phyloP scores from a whole-genome alignment of 2,113 vertebrate genomes.

The Anoura caudifer region DNA sequence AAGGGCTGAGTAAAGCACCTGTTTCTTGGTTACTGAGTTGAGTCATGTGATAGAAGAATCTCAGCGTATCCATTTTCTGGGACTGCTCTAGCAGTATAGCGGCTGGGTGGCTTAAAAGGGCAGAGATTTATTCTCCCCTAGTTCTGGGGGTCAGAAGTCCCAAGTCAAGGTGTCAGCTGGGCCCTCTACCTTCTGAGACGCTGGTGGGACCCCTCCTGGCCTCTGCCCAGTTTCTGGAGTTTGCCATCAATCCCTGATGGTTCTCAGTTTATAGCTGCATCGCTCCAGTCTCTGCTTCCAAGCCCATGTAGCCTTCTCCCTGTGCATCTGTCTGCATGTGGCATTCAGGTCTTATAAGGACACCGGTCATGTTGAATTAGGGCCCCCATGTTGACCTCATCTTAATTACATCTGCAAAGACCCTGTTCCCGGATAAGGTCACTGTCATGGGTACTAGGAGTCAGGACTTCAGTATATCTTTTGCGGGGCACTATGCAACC shows the following conservation, averaged over 20 bases:
- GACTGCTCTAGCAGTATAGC: not conserved
- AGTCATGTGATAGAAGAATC: not conserved
- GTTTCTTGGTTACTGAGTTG: not conserved
- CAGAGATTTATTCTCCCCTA: not conserved
- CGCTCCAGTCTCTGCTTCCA: not conserved
- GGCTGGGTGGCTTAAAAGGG: not conserved
- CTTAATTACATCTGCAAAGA: not conserved
- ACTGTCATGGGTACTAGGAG: not conserved
- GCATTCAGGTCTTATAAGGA: not conserved
- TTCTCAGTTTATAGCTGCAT: not conserved
- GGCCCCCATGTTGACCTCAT: not conserved
- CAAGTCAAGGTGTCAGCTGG: not conserved
- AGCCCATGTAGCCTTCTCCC: accelerated
- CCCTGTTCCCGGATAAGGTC: not conserved
- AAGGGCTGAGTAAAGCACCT: accelerated
- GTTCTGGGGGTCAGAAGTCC: not conserved
- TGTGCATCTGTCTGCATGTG: not conserved
- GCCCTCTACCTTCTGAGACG: accelerated
- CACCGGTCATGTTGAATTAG: not conserved
- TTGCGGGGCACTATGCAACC: not conserved
- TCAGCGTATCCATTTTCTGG: accelerated
- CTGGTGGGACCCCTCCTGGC: not conserved
- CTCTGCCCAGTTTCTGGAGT: not conserved
- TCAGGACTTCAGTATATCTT: not conserved
- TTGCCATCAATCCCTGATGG: accelerated